phyloP scores from a whole-genome alignment of 2,888 invertebrate genomes.

The Parascotia fuliginaria region DNA sequence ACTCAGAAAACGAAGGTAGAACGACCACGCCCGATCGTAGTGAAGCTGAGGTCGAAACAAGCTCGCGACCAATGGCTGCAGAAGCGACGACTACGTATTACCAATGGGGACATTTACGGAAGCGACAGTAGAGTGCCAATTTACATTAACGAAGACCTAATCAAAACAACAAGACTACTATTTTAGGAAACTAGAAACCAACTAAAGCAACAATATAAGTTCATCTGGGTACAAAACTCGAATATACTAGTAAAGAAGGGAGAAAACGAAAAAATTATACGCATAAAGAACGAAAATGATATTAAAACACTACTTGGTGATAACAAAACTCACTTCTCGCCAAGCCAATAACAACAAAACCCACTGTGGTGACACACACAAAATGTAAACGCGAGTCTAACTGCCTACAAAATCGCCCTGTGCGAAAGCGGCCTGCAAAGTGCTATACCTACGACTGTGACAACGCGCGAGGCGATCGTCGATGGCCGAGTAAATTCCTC shows the following conservation, averaged over 20 bases:
- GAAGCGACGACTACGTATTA: neutral
- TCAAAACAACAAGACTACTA: conserved; percentile 6
- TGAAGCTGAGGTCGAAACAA: neutral
- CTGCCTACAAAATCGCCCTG: neutral
- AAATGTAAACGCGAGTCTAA: neutral
- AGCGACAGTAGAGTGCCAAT: neutral
- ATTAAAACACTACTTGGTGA: neutral
- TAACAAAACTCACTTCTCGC: neutral
- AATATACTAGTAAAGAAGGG: conserved; percentile 11
- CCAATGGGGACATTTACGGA: neutral
- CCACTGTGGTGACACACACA: neutral
- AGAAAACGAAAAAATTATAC: conserved; percentile 1
- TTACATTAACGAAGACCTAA: conserved; percentile 9
- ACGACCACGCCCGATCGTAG: neutral
- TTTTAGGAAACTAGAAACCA: conserved; percentile 2
- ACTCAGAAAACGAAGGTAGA: neutral
- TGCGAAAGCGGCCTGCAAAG: neutral
- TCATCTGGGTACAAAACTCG: conserved; percentile 11
- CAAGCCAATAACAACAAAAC: neutral
- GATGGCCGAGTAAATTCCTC: neutral
- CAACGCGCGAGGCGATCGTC: neutral
- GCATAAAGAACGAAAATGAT: neutral
- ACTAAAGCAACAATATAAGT: conserved; percentile 1
- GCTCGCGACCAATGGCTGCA: conserved; percentile 7
- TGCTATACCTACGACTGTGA: neutral